Evolutionary conservation across 1,140 invertebrate genomes (phyloP).

Genomic region (Anthonomus grandis): DNA sequence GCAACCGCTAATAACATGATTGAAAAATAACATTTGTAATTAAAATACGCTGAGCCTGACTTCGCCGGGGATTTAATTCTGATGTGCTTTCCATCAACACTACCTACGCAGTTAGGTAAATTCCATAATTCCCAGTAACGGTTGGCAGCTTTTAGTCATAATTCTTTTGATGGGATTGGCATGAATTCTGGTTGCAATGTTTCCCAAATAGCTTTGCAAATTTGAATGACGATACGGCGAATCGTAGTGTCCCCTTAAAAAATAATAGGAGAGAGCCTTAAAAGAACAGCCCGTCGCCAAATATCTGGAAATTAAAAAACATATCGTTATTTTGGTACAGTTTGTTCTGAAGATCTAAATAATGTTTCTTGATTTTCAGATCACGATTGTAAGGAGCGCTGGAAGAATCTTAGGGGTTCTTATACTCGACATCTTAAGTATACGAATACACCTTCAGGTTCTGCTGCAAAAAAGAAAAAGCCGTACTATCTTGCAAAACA

Average conservation of each 20-base stretch:
- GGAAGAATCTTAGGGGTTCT: constrained; percentile 1
- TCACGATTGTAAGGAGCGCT: constrained; percentile 6
- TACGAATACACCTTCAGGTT: constrained; percentile 8
- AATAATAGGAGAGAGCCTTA: too few relatives aligned
- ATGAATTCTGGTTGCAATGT: too few relatives aligned
- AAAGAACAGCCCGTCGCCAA: too few relatives aligned
- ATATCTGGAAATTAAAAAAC: too few relatives aligned
- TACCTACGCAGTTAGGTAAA: too few relatives aligned
- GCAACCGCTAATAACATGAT: constrained; percentile 4
- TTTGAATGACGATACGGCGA: too few relatives aligned
- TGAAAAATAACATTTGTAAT: constrained; percentile 3
- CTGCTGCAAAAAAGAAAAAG: constrained; percentile 9
- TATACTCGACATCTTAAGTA: too few relatives aligned
- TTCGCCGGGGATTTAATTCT: constrained; percentile 5
- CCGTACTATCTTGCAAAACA: constrained; percentile 9
- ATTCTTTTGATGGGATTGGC: constrained; percentile 8
- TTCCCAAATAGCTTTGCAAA: constrained; percentile 6
- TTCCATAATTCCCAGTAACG: constrained; percentile 13
- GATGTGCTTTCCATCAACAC: too few relatives aligned
- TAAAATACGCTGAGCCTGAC: neutral
- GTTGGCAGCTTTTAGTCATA: constrained; percentile 10
- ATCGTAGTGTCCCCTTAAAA: too few relatives aligned
- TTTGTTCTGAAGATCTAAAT: constrained; percentile 5
- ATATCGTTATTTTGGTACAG: too few relatives aligned
- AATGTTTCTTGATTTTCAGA: constrained; percentile 3